Evolutionary conservation across 2,797 vertebrate species (phyloP).

Genomic region (Delichon dasypus): DNA sequence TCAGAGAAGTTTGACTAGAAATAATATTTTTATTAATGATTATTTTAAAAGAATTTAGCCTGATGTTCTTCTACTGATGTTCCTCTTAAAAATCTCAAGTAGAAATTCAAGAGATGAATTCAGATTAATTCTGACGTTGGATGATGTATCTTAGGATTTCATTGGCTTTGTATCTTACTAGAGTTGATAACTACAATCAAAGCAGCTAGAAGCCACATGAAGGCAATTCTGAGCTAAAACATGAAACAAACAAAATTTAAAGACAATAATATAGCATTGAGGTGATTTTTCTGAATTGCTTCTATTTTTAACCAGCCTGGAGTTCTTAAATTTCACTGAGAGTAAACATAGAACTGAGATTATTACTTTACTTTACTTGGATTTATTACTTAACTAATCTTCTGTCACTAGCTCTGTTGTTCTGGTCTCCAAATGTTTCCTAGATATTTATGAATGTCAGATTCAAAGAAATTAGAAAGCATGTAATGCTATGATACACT

Average conservation of each 20-base stretch:
- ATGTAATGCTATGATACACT: not conserved
- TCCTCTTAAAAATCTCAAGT: not conserved
- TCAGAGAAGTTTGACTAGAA: not conserved
- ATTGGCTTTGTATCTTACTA: not conserved
- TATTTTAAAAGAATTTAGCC: not conserved
- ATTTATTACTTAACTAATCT: not conserved
- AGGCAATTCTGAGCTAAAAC: not conserved
- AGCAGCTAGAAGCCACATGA: not conserved
- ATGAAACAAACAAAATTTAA: not conserved
- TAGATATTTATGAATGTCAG: not conserved
- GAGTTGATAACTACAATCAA: not conserved
- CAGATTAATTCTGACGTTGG: not conserved
- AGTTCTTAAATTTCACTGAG: not conserved
- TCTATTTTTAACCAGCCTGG: not conserved
- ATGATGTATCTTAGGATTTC: not conserved
- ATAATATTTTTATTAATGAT: not conserved
- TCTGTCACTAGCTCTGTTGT: not conserved
- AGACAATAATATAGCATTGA: not conserved
- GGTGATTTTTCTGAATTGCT: not conserved
- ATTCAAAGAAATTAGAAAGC: not conserved
- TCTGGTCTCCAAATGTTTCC: not conserved
- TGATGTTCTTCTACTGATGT: not conserved
- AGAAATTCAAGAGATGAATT: rapidly evolving
- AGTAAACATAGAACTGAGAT: not conserved
- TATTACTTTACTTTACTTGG: not conserved